phyloP scores from a whole-genome alignment of 2,113 vertebrate species.

The Mesembrinibis cayennensis region DNA sequence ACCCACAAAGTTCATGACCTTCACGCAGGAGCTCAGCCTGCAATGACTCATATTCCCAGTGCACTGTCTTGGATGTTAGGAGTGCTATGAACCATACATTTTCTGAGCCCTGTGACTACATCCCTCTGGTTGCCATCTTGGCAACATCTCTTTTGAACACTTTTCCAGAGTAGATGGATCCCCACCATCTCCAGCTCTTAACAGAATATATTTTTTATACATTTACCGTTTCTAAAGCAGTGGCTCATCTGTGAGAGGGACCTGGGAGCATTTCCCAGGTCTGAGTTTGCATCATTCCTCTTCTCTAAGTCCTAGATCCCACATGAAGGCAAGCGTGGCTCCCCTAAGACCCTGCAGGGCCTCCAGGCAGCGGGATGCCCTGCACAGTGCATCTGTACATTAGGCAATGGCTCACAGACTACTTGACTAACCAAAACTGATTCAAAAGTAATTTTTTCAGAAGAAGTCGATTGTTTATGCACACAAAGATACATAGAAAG shows the following conservation, averaged over 20 bases:
- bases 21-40: background rate
- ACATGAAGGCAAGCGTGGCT: background rate
- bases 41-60: background rate
- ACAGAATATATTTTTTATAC: background rate
- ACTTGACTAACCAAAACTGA: background rate
- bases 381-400: background rate
- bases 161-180: background rate
- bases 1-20: background rate
- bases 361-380: background rate
- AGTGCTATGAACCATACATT: background rate
- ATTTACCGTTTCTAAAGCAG: background rate
- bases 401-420: background rate
- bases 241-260: background rate
- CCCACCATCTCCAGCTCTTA: background rate
- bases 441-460: background rate
- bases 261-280: background rate
- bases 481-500: background rate
- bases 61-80: background rate
- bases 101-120: background rate
- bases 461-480: background rate
- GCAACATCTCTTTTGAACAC: background rate
- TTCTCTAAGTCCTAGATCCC: background rate
- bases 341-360: background rate
- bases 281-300: background rate
- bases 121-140: background rate